Conservation (phyloP, 2,797 vertebrate genomes). For the Sylvilagus floridanus region DNA sequence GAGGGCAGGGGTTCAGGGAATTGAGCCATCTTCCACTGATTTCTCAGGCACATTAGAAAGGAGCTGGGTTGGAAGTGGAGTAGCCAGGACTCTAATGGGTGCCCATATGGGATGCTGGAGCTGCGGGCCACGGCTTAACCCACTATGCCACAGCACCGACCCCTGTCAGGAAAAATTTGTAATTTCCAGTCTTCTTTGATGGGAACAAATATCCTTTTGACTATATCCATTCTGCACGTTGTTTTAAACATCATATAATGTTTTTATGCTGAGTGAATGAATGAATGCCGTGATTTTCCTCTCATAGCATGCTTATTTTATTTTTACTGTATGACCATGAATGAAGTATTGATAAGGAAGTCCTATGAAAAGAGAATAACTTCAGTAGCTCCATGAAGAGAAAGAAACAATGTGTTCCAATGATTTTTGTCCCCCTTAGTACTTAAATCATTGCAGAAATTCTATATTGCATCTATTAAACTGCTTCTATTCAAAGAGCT, state of each 20-base stretch:
- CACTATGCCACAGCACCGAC: no score
- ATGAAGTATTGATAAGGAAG: not conserved
- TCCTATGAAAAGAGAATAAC: not conserved
- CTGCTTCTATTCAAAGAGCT: not conserved
- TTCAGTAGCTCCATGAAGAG: not conserved
- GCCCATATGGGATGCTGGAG: no score
- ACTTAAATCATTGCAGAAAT: not conserved
- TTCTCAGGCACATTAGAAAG: no score
- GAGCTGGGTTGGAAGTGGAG: no score
- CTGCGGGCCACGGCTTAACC: no score
- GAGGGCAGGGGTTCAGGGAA: no score
- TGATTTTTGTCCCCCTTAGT: not conserved
- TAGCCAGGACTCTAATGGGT: no score
- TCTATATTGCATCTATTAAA: not conserved
- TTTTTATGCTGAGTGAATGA: not conserved
- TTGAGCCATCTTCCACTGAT: no score
- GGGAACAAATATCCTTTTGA: not conserved
- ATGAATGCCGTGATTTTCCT: not conserved
- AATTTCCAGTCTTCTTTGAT: constrained; percentile 9
- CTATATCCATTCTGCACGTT: not conserved
- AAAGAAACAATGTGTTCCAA: not conserved
- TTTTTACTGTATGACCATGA: no score
- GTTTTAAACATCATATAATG: not conserved
- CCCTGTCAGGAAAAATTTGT: not conserved
- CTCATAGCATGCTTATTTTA: not conserved